Conservation (phyloP, 2,113 vertebrate species). For the Astatotilapia flaviijosephi region DNA sequence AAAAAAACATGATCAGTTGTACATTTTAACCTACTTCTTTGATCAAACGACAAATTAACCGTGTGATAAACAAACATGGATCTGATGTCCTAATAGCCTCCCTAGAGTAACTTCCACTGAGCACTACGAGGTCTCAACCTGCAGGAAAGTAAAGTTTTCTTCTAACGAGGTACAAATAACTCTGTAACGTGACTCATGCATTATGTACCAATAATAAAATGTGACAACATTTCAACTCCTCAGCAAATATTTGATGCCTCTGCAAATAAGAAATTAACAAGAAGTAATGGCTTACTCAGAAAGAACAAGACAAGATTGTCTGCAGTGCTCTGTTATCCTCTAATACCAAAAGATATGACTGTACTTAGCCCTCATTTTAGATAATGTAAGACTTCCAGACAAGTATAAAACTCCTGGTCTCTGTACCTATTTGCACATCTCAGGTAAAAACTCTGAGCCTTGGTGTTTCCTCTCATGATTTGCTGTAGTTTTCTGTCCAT, state of each 20-base stretch:
- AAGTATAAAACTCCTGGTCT: neutral
- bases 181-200: neutral
- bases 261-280: neutral
- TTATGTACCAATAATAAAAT: neutral
- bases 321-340: neutral
- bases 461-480: neutral
- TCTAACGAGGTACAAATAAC: neutral
- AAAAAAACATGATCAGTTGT: neutral
- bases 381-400: neutral
- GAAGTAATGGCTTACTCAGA: neutral
- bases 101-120: neutral
- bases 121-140: neutral
- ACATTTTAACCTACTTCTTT: rapidly evolving
- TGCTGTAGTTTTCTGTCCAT: neutral
- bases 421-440: neutral
- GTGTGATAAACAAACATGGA: neutral
- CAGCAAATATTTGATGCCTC: neutral
- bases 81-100: rapidly evolving
- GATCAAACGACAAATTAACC: neutral
- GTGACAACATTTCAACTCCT: neutral
- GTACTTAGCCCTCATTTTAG: neutral
- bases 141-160: neutral
- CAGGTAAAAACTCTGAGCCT: neutral
- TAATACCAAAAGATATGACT: neutral
- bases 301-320: neutral